Conservation (phyloP, 2,797 vertebrate species). For the Pempheris klunzingeri region DNA sequence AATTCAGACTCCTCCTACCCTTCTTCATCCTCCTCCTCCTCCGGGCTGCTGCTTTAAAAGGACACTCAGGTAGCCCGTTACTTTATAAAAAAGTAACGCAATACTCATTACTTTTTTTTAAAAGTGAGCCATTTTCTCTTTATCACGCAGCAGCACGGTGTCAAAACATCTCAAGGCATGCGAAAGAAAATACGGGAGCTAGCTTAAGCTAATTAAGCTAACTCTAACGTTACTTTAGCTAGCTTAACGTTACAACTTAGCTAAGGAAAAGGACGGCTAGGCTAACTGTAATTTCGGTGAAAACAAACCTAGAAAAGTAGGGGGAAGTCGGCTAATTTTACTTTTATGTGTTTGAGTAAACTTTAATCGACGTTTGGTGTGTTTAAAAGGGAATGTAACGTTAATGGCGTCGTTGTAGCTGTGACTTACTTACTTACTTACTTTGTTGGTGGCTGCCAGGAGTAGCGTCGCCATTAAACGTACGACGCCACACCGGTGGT, state of each 20-base stretch:
- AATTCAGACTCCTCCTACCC: conserved; percentile 72
- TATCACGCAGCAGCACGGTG: background rate
- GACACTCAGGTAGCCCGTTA: background rate
- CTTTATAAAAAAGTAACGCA: background rate
- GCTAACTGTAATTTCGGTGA: fast-evolving
- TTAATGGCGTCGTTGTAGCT: background rate
- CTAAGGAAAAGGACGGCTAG: background rate
- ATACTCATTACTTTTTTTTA: background rate
- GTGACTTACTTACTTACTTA: too few relatives aligned
- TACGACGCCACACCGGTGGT: conserved; percentile 42
- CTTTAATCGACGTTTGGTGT: background rate
- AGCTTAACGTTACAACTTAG: background rate
- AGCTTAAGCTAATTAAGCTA: background rate
- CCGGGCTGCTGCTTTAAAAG: conserved; percentile 32
- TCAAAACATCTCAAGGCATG: background rate
- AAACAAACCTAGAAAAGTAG: background rate
- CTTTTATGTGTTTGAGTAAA: background rate
- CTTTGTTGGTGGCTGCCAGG: background rate
- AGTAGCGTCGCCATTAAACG: conserved; percentile 36
- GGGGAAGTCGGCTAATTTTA: background rate
- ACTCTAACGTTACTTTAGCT: background rate
- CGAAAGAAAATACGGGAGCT: background rate
- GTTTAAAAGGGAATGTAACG: background rate
- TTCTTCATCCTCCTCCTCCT: conserved; percentile 18
- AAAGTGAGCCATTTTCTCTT: background rate